A percentile compares a stretch with the other conserved stretches of the same genome.
Evolutionary conservation across 2,797 vertebrate genomes (phyloP).

Genomic region (Myotis pilosus): DNA sequence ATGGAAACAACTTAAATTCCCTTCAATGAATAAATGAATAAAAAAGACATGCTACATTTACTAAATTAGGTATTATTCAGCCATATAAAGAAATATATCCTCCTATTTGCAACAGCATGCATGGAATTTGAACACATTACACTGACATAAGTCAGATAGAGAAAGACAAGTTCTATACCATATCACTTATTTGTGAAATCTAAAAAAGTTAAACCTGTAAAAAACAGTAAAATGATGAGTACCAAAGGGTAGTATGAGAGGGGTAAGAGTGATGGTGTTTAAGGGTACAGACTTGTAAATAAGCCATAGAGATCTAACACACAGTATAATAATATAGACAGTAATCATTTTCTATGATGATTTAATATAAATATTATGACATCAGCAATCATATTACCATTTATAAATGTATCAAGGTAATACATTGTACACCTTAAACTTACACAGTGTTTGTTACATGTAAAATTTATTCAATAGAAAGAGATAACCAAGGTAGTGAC

Average conservation of each 20-base stretch:
- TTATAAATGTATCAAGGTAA: neutral
- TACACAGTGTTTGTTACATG: neutral
- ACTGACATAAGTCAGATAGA: neutral
- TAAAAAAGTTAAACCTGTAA: neutral
- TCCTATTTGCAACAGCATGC: neutral
- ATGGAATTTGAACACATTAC: neutral
- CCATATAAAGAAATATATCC: neutral
- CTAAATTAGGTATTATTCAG: neutral
- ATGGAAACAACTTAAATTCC: neutral
- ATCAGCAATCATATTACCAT: neutral
- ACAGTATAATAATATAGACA: neutral
- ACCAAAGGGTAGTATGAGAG: neutral
- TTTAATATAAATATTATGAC: neutral
- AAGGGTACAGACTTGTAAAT: neutral
- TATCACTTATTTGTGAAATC: neutral
- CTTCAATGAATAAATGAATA: neutral
- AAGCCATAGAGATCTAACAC: neutral
- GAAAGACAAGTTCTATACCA: neutral
- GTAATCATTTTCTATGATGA: neutral
- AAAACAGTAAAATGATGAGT: neutral
- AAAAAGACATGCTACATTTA: neutral
- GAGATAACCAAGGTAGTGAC: neutral
- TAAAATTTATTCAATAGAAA: neutral
- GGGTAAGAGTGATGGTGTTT: neutral
- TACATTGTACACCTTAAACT: neutral